Conservation (phyloP, 2,797 vertebrate species). For the Falco biarmicus region DNA sequence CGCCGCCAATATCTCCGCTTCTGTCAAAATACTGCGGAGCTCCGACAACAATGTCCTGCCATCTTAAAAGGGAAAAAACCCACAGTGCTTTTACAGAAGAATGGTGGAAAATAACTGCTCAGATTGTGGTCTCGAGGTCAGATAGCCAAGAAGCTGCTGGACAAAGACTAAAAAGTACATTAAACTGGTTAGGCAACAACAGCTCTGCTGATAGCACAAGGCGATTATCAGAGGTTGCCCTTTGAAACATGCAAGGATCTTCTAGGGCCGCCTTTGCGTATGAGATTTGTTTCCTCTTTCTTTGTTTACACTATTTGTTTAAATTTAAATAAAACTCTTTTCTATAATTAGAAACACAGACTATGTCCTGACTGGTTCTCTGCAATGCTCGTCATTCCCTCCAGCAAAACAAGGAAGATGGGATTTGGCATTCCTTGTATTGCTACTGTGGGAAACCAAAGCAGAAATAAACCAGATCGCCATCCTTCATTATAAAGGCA, state of each 20-base stretch:
- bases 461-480: background rate
- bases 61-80: conserved; percentile 73
- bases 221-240: background rate
- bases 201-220: background rate
- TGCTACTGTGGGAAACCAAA: background rate
- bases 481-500: background rate
- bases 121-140: background rate
- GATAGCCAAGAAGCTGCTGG: background rate
- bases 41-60: conserved; percentile 96
- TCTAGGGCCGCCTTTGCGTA: background rate
- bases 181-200: background rate
- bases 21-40: conserved; percentile 96
- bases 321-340: background rate
- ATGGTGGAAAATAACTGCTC: background rate
- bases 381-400: background rate
- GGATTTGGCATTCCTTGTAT: background rate
- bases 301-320: background rate
- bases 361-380: background rate
- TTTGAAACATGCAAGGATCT: background rate
- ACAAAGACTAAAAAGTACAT: background rate
- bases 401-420: background rate
- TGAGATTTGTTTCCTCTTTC: background rate
- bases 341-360: background rate
- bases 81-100: background rate
- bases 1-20: conserved; percentile 89